Base-by-base conservation (phyloP, 2,113 vertebrate species). In the Dicrurus megarhynchus region DNA sequence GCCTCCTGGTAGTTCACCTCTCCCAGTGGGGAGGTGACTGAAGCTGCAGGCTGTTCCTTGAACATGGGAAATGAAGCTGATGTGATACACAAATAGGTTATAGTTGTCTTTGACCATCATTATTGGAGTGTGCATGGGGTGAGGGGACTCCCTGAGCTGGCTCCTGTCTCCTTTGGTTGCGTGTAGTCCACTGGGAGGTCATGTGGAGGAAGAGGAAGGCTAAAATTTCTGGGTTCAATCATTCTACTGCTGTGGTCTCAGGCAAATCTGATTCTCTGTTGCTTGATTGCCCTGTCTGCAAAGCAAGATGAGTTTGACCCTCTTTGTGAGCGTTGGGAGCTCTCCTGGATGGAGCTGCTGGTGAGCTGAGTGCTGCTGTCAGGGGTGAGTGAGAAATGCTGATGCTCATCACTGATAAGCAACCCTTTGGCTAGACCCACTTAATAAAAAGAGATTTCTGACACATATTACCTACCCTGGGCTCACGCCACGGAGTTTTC, bases 41-140 rank as follows among this genome's bases (percentile, higher is more conserved):
- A 75, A 86, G 30, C 23, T 1, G 1, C 41, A 60, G 39, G 17
- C n/a, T 77, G n/a, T 24, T 75, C 60, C 44, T 64, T 64, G 41
- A 41, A 53, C 6, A 1, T 16, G 24, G 41, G 64, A 87, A 80
- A 63, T 9, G 11, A 39, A 37, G 49, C 6, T n/a, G n/a, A 55
- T 37, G 50, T 13, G 52, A 76, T n/a, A 17, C 24, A 46, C 16
- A 24, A 59, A 57, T 77, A 61, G 27, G 3, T 59, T 86, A 23
- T 19, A 64, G 23, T 7, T 28, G 27, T 9, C 63, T 92, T 53
- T 71, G 46, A 10, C 19, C 39, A 35, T 39, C 30, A 1, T 59
- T 70, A 21, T 0, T 2, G 24, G 30, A 77, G 13, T 0, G 3
- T 30, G 11, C 18, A 39, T 0, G 1, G 37, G 21, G 16, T 1